These are phyloP conservation scores for Arnoldichthys spilopterus DNA, from an alignment of 2,797 vertebrate genomes.

Conservation along the genomic window DNA sequence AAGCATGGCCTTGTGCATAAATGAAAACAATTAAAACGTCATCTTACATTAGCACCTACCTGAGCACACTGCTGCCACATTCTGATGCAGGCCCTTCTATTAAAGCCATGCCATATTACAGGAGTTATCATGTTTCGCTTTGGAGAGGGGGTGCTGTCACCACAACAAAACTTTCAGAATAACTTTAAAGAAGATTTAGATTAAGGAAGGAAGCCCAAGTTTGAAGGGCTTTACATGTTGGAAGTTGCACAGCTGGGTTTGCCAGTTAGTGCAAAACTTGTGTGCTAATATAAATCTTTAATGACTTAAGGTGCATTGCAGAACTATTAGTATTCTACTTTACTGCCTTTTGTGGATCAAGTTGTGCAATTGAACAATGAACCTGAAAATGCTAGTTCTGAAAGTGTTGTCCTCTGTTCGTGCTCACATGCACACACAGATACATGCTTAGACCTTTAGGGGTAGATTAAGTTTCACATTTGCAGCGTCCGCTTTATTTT, in stretches of 20 bases:
- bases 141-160: not conserved
- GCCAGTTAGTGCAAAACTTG: not conserved
- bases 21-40: not conserved
- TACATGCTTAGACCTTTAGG: not conserved
- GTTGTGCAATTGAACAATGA: not conserved
- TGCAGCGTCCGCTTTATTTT: constrained; percentile 32
- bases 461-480: constrained; percentile 17
- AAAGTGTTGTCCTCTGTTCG: not conserved
- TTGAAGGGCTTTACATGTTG: not conserved
- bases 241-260: not conserved
- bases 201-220: constrained; percentile 7
- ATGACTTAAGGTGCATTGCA: constrained; percentile 6
- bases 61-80: not conserved
- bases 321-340: constrained; percentile 13
- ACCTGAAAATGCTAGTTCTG: not conserved
- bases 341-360: constrained; percentile 27
- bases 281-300: constrained; percentile 19
- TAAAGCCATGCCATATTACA: not conserved
- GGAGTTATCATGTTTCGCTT: not conserved
- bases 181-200: not conserved
- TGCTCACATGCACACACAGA: constrained; percentile 32
- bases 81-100: not conserved
- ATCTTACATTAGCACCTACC: not conserved
- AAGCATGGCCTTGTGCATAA: not conserved
- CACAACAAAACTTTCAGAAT: not conserved